phyloP scores from a whole-genome alignment of 1,140 invertebrate genomes.

The Trichoplusia ni region DNA sequence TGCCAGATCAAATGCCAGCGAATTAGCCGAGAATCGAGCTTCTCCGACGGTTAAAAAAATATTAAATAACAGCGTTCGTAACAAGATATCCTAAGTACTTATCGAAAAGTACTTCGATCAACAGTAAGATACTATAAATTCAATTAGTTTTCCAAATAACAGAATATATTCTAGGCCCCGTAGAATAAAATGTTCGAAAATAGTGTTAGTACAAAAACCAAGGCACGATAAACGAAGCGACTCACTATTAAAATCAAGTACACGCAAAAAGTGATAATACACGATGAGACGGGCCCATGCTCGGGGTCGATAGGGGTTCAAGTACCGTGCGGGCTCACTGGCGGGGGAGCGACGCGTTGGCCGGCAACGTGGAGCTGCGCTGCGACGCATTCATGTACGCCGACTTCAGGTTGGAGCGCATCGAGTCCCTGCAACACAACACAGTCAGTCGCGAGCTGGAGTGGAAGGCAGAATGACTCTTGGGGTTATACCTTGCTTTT shows the following conservation, averaged over 20 bases:
- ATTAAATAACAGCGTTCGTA: slow-evolving; percentile 8
- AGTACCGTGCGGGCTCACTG: slow-evolving; percentile 49
- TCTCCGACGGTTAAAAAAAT: background rate
- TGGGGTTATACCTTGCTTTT: too few species aligned
- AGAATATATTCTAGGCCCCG: slow-evolving; percentile 16
- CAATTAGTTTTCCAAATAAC: slow-evolving; percentile 15
- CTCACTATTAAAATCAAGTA: slow-evolving; percentile 14
- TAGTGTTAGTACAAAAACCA: slow-evolving; percentile 30
- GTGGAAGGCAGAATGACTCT: too few species aligned
- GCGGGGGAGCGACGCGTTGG: slow-evolving; percentile 75
- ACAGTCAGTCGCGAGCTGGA: slow-evolving; percentile 49
- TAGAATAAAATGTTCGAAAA: slow-evolving; percentile 21
- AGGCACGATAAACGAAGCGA: slow-evolving; percentile 24
- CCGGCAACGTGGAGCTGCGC: slow-evolving; percentile 87
- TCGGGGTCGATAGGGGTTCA: background rate
- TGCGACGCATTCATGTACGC: slow-evolving; percentile 86
- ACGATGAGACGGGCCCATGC: background rate
- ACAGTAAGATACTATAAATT: background rate
- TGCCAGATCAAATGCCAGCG: slow-evolving; percentile 30
- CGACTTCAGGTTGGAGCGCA: slow-evolving; percentile 87
- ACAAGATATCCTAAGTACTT: slow-evolving; percentile 7
- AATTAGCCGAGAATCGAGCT: background rate
- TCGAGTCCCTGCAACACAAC: slow-evolving; percentile 85
- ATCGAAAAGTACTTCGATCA: slow-evolving; percentile 16
- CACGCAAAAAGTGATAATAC: background rate